Conservation (phyloP, 1,140 invertebrate genomes). For the Sarcophaga bullata region DNA sequence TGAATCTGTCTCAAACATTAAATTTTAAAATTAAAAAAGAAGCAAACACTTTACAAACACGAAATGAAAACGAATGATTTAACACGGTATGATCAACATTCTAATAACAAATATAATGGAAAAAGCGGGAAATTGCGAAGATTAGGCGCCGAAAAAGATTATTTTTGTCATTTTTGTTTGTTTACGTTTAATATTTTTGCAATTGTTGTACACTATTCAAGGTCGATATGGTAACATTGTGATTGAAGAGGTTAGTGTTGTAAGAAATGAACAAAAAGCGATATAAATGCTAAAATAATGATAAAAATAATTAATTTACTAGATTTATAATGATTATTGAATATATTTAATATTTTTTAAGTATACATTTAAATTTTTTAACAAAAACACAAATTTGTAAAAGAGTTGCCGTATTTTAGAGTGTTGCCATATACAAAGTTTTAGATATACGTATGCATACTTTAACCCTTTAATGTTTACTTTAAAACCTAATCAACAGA, state of each 20-base stretch:
- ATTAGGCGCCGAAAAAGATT: conserved; percentile 5
- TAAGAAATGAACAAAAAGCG: too few species aligned
- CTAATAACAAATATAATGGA: not conserved
- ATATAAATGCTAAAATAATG: too few species aligned
- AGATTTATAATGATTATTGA: too few species aligned
- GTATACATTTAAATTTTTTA: too few species aligned
- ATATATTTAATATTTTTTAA: too few species aligned
- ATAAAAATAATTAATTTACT: too few species aligned
- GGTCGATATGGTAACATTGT: conserved; percentile 16
- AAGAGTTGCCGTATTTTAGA: too few species aligned
- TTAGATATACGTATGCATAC: too few species aligned
- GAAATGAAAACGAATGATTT: not conserved
- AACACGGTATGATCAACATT: not conserved
- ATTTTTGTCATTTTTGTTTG: conserved; percentile 26
- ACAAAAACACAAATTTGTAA: too few species aligned
- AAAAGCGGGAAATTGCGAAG: conserved; percentile 29
- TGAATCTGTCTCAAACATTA: not conserved
- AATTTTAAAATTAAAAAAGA: not conserved
- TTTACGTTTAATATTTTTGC: conserved; percentile 29
- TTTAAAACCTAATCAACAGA: too few species aligned
- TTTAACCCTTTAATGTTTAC: too few species aligned
- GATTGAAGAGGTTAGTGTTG: not conserved
- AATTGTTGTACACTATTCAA: not conserved
- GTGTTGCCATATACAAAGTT: too few species aligned
- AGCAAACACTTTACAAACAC: conserved; percentile 2